phyloP scores from a whole-genome alignment of 2,797 vertebrate genomes.

The Perodicticus potto region DNA sequence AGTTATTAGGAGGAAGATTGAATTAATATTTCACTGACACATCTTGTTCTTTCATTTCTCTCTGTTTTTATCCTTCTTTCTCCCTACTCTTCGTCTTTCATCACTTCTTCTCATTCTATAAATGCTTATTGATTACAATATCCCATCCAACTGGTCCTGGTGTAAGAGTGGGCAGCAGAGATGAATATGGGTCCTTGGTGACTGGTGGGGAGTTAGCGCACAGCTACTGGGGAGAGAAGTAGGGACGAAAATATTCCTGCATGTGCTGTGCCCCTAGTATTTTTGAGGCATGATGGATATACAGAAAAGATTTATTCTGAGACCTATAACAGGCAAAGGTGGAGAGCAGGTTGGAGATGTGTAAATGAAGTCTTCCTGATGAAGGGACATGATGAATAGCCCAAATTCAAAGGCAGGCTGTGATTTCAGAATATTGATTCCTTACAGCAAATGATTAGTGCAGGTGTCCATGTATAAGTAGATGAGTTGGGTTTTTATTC shows the following conservation, averaged over 20 bases:
- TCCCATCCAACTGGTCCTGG: background rate
- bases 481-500: background rate
- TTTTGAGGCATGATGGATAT: background rate
- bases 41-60: background rate
- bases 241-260: background rate
- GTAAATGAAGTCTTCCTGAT: background rate
- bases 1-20: background rate
- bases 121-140: background rate
- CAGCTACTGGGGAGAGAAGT: background rate
- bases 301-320: background rate
- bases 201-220: background rate
- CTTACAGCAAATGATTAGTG: background rate
- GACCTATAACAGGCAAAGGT: background rate
- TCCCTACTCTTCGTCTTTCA: background rate
- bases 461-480: accelerated
- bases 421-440: background rate
- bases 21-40: background rate
- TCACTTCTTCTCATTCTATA: background rate
- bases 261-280: accelerated
- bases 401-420: background rate
- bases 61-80: background rate
- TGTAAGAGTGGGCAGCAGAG: background rate
- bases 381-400: accelerated
- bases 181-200: background rate
- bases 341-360: background rate